phyloP scores from a whole-genome alignment of 2,888 invertebrate genomes.

The Prosapia bicincta region DNA sequence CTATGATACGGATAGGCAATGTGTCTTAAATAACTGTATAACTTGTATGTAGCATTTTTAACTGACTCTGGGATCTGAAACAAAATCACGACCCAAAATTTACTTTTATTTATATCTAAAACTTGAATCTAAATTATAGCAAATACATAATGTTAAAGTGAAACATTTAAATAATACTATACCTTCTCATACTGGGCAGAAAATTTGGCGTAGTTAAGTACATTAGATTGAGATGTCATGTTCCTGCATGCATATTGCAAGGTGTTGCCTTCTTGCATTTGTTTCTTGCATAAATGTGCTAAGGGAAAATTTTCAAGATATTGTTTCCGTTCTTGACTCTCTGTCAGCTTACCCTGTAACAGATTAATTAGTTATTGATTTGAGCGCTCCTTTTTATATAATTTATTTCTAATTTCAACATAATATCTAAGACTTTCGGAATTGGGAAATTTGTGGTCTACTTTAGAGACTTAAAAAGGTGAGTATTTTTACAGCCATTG shows the following conservation, averaged over 20 bases:
- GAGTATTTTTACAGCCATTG: no score
- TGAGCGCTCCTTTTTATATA: no score
- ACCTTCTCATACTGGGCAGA: constrained; percentile 47
- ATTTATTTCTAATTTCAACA: no score
- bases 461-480: no score
- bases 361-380: not conserved
- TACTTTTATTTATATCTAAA: no score
- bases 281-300: constrained; percentile 51
- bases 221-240: constrained; percentile 53
- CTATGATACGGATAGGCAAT: constrained; percentile 51
- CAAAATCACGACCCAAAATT: not conserved
- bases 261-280: constrained; percentile 55
- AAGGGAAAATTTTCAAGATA: constrained; percentile 49
- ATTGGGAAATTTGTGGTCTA: no score
- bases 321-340: constrained; percentile 52
- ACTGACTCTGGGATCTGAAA: constrained; percentile 45
- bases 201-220: constrained; percentile 52
- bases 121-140: not conserved
- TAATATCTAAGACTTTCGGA: no score
- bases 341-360: constrained; percentile 44
- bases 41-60: constrained; percentile 50
- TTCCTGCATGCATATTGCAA: constrained; percentile 57
- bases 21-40: constrained; percentile 49
- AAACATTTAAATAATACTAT: not conserved
- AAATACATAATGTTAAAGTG: no score